Evolutionary conservation across 2,888 invertebrate species (phyloP).

Genomic region (Phengaris arion): DNA sequence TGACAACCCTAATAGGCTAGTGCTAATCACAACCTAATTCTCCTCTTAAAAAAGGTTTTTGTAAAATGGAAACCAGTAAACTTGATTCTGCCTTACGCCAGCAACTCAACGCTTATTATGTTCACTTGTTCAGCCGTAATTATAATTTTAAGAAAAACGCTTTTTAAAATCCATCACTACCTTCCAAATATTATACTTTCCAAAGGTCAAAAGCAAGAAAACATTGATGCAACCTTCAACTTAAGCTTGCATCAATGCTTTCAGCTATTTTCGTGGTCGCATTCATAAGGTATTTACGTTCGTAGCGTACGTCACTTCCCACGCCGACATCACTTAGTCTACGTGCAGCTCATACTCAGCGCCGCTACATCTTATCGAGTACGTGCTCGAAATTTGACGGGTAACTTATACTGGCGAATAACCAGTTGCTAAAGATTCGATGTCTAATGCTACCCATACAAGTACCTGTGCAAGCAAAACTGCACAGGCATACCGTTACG

Average conservation of each 20-base stretch:
- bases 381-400: conserved; percentile 3
- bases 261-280: not conserved
- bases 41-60: too few species aligned
- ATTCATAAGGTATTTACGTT: not conserved
- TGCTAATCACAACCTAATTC: too few species aligned
- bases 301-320: not conserved
- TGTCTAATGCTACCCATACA: too few species aligned
- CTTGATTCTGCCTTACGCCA: too few species aligned
- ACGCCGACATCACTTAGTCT: conserved; percentile 3
- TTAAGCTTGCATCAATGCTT: not conserved
- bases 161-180: not conserved
- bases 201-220: too few species aligned
- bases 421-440: not conserved
- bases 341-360: conserved; percentile 6
- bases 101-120: too few species aligned
- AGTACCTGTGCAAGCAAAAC: too few species aligned
- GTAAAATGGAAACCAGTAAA: too few species aligned
- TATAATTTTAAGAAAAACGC: not conserved
- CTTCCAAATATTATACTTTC: not conserved
- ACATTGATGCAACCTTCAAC: not conserved
- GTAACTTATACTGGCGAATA: not conserved
- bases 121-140: not conserved
- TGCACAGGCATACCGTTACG: too few species aligned
- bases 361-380: not conserved
- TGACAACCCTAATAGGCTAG: too few species aligned